Evolutionary conservation across 2,113 vertebrate genomes (phyloP).

Genomic region (Chlorocebus sabaeus): DNA sequence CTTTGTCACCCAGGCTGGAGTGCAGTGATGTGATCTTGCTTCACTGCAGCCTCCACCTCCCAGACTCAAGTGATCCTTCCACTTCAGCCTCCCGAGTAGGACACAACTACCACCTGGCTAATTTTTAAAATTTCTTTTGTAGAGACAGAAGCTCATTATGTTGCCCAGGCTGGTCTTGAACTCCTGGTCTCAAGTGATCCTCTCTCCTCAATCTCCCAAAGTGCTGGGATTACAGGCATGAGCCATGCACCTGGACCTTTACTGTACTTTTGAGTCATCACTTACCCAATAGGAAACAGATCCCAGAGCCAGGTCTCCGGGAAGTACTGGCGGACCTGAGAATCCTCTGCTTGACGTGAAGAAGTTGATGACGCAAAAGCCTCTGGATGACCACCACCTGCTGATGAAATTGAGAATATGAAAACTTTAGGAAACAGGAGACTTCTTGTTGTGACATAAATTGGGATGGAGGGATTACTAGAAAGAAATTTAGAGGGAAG

Average conservation of each 20-base stretch:
- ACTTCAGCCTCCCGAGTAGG: too few relatives aligned
- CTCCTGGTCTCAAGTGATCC: too few relatives aligned
- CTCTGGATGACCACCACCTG: rapidly evolving
- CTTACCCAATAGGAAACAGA: slow-evolving; percentile 87
- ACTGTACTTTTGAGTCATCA: background rate
- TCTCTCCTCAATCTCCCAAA: too few relatives aligned
- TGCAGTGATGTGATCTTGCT: too few relatives aligned
- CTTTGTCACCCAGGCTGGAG: too few relatives aligned
- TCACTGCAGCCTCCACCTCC: too few relatives aligned
- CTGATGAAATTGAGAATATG: background rate
- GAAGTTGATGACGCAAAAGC: background rate
- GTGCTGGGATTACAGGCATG: too few relatives aligned
- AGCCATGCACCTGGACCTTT: background rate
- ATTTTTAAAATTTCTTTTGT: too few relatives aligned
- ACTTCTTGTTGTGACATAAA: background rate
- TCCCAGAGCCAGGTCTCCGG: slow-evolving; percentile 91
- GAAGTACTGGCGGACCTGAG: slow-evolving; percentile 81
- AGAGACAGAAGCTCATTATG: too few relatives aligned
- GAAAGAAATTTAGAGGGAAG: background rate
- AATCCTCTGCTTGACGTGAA: background rate
- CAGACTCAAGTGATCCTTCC: too few relatives aligned
- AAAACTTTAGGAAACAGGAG: background rate
- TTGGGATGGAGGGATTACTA: background rate
- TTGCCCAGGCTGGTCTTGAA: too few relatives aligned
- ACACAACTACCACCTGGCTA: too few relatives aligned